Base-by-base conservation (phyloP, 2,113 vertebrate species). In the Carollia perspicillata region DNA sequence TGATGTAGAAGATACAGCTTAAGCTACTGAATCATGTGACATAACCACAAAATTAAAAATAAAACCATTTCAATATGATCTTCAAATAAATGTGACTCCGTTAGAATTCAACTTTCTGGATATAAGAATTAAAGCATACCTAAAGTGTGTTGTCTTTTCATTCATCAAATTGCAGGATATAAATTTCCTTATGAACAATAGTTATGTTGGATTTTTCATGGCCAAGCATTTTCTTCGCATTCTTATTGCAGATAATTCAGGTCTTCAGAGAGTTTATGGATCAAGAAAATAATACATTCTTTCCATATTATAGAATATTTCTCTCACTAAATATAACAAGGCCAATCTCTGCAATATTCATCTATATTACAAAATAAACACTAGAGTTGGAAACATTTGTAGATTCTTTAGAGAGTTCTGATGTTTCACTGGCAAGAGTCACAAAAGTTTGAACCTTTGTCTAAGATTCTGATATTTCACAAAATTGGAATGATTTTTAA, bases 241-340 rank as follows among this genome's bases (percentile, higher is more conserved):
- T 96, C 5, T 94, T 85, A 91, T 3, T 95, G 1, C 6, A 84
- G 60, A 79, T 74, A 69, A 47, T 66, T 93, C 16, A 33, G 11
- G 30, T 71, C 42, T 83, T 69, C 12, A 8, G 53, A 68, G 47
- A 28, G 96, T 74, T 90, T 8, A n/a, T 58, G 20, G n/a, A 17
- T 69, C 44, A 68, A 95, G 40, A 86, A 51, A 65, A 44, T 51
- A 92, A 84, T 78, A 72, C 65, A 85, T 87, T 95, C 16, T 88
- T 95, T 95, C 66, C 33, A 63, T 77, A 44, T 71, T 81, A 87
- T 65, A 88, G 35, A 75, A 77, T 84, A 91, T 95, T 90, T 88
- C 72, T 83, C 44, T 90, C 88, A 96, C 63, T 58, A 75, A 55
- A 65, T 79, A 88, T 65, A 85, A 60, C 11, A 81, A 42, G 51